phyloP scores from a whole-genome alignment of 2,113 vertebrate species.

The Mirza zaza region DNA sequence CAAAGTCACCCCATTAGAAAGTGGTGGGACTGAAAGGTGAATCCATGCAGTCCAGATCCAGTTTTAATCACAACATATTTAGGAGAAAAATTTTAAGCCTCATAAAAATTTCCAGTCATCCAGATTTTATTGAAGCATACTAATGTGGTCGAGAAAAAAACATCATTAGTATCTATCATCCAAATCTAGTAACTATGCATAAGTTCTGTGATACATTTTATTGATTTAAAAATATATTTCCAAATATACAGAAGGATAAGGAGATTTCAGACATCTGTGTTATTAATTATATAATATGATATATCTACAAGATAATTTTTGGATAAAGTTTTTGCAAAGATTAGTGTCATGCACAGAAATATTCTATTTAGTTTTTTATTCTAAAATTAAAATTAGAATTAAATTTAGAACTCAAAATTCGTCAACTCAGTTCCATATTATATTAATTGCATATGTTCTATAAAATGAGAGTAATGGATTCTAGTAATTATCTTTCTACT shows the following conservation, averaged over 20 bases:
- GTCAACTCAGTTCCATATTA: neutral
- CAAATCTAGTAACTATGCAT: neutral
- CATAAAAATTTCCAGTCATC: neutral
- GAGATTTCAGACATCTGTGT: neutral
- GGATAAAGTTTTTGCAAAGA: neutral
- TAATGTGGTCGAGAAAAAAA: neutral
- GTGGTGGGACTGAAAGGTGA: neutral
- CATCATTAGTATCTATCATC: neutral
- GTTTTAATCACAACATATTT: neutral
- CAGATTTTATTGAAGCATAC: neutral
- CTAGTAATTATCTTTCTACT: neutral
- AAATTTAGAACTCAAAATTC: neutral
- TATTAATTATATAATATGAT: conserved; percentile 3
- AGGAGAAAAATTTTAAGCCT: neutral
- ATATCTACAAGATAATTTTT: neutral
- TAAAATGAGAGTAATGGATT: neutral
- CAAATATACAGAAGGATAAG: neutral
- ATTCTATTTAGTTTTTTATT: neutral
- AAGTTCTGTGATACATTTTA: neutral
- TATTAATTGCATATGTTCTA: neutral
- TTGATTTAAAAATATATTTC: neutral
- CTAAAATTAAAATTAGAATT: neutral
- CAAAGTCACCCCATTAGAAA: neutral
- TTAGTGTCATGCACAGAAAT: neutral
- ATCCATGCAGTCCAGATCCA: neutral